Evolutionary conservation across 1,140 invertebrate species (phyloP).

Genomic region (Drosophila lowei): DNA sequence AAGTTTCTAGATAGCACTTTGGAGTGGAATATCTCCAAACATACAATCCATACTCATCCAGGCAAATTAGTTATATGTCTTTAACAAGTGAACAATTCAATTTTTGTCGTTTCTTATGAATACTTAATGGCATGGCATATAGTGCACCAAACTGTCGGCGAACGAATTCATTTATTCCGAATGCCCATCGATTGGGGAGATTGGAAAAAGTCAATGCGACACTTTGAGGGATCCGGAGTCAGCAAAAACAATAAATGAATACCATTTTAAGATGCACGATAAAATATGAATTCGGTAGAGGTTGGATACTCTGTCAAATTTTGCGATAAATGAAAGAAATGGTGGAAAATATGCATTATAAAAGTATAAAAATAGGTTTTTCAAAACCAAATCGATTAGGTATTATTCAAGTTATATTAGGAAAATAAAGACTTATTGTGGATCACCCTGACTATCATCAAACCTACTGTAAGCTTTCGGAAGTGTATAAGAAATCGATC

Average conservation of each 20-base stretch:
- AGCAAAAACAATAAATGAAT: neutral
- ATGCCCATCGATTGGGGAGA: constrained; percentile 35
- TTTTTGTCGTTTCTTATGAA: constrained; percentile 21
- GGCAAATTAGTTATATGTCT: constrained; percentile 19
- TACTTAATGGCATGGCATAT: constrained; percentile 27
- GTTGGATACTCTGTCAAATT: too few relatives aligned
- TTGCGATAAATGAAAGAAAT: too few relatives aligned
- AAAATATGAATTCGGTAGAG: too few relatives aligned
- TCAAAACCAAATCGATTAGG: too few relatives aligned
- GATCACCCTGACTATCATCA: too few relatives aligned
- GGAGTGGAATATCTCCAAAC: too few relatives aligned
- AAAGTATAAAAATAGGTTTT: neutral
- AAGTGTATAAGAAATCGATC: constrained; percentile 15
- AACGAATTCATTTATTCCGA: constrained; percentile 37
- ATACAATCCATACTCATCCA: neutral
- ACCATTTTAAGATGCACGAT: neutral
- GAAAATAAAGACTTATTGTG: too few relatives aligned
- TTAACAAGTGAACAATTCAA: constrained; percentile 21
- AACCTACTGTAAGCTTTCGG: neutral
- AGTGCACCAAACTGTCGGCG: constrained; percentile 2
- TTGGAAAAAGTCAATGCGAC: constrained; percentile 21
- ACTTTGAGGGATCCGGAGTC: constrained; percentile 9
- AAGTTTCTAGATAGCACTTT: too few relatives aligned
- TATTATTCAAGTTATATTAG: too few relatives aligned
- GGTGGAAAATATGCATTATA: too few relatives aligned